Evolutionary conservation across 2,797 vertebrate species (phyloP), one percentile per base, ranked within the genome.

Genomic region (Rhynchotus rufescens): DNA sequence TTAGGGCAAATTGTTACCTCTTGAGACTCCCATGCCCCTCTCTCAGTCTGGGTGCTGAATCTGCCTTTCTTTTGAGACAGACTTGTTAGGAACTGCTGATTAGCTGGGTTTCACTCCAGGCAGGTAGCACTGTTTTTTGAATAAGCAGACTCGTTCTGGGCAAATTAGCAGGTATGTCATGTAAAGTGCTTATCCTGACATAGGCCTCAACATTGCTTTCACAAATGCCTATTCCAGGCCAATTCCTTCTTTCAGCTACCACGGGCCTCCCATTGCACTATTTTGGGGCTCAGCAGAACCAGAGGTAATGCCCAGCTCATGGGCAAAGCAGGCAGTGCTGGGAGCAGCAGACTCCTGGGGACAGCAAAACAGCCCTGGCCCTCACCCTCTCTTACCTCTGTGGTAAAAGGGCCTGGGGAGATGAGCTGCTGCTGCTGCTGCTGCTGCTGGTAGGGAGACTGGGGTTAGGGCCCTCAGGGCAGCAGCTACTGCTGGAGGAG

Each of bases 31-130:
- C 25, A 12, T 68, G 40, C 4, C 34, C 26, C 12, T 83, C 22
- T 47, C 26, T 84, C 56, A 56, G 80, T 38, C 38, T 78, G 72
- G 23, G 64, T 36, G 60, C 71, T 52, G 56, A 69, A 80, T 56
- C 30, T 86, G 62, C 30, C 65, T 71, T 68, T 68, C 85, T 87
- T 88, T 69, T 72, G 90, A 84, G 32, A 75, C 30, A 66, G 56
- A 23, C 71, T 82, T 88, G 87, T 86, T 71, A 93, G 75, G 71
- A 92, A 74, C 73, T 81, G 45, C n/a, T 89, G 67, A 83, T 78
- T 75, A 92, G 26, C 21, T 79, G 7, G 10, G 36, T 76, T 89
- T 80, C 44, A 74, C n/a, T 67, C 38, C 36, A 54, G 10, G 30
- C 40, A 87, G 12, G 36, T 36, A 89, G 40, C 6, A 54, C 9